Evolutionary conservation across 2,888 invertebrate genomes (phyloP), one percentile per base, ranked within the genome.

Genomic region (Ochlodes sylvanus): DNA sequence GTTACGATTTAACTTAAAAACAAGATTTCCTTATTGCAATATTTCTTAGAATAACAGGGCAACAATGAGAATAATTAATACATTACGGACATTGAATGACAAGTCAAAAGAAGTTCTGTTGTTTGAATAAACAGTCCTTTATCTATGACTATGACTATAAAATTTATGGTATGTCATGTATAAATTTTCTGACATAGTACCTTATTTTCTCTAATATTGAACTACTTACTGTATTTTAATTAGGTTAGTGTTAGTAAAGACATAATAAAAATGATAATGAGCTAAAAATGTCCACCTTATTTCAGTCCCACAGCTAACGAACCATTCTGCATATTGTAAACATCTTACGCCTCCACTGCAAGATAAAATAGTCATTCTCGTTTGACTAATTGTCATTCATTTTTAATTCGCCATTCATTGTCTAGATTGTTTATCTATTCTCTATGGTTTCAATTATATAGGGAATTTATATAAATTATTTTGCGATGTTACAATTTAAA

Each of bases 1-100:
- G 66, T 67, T 67, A 67, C 66, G 52, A 61, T 61, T 60, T 44
- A 34, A 67, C 60, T 67, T 61, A 55, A 67, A 55, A 61, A 67
- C 61, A 66, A 66, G 54, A 61, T 61, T 61, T 67, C 56, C 66
- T 66, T 54, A 66, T 60, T 60, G 66, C 42, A 54, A 44, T 42
- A 61, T 41, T 65, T 65, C 58, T 58, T 52, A 50, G 52, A 65
- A 58, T 47, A 44, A 57, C 44, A 57, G 50, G 21, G 42, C 12
- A 65, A 41, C 41, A 42, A 41, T 41, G 47, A 32, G 58, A 17
- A 52, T 41, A 47, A 58, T 58, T 65, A 65, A 38, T 34, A n/a
- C 38, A 47, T 27, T 50, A 34, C 15, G 21, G 7, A 41, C 15
- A 50, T 27, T 50, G 38, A 58, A 27, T 21, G 7, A 27, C 9